phyloP scores from a whole-genome alignment of 2,797 vertebrate genomes.

The Octomys mimax region DNA sequence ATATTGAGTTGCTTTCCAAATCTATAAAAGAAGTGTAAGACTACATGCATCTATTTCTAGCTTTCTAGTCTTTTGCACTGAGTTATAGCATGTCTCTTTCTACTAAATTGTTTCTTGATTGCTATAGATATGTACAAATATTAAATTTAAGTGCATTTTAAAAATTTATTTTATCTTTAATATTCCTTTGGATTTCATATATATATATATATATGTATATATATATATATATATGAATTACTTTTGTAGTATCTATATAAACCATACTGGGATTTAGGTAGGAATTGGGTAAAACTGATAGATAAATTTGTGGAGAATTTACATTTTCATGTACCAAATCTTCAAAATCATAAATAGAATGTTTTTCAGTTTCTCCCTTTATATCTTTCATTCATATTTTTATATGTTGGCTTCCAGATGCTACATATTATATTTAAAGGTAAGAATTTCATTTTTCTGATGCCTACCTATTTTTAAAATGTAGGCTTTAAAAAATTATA shows the following conservation, averaged over 20 bases:
- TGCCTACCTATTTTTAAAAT: neutral
- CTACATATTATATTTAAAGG: neutral
- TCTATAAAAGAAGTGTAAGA: neutral
- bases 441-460: neutral
- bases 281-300: neutral
- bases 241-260: neutral
- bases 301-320: neutral
- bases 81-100: neutral
- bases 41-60: neutral
- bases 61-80: neutral
- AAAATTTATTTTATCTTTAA: neutral
- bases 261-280: neutral
- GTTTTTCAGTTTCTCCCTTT: neutral
- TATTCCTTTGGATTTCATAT: neutral
- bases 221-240: neutral
- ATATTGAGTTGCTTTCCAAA: neutral
- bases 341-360: neutral
- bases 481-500: neutral
- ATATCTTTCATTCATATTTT: neutral
- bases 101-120: neutral
- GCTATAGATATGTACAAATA: neutral
- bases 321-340: neutral
- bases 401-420: neutral
- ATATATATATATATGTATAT: too few relatives aligned
- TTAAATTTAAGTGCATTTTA: neutral